Evolutionary conservation across 2,888 invertebrate genomes (phyloP), one percentile per base, ranked within the genome.

Genomic region (Parnassius glacialis): DNA sequence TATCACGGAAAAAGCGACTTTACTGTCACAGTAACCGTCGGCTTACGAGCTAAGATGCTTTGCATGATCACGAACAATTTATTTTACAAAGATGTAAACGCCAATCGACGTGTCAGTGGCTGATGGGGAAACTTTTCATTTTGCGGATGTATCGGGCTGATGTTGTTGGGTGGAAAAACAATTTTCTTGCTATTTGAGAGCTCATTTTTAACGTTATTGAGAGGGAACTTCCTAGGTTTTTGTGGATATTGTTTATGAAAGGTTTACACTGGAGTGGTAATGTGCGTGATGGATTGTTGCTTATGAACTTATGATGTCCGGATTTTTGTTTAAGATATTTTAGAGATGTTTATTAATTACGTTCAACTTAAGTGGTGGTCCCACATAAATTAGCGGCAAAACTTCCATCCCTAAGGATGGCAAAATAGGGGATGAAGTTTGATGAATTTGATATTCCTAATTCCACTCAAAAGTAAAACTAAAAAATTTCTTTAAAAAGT

Each of bases 111-210:
- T 87, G 88, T 89, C 90, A 88, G 85, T 81, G 76, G 83, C 74
- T 85, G 87, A 87, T 89, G 82, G 85, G 82, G 78, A 87, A 88
- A 88, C 88, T 90, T 90, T 90, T 88, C 85, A 89, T 90, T 89
- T 87, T 83, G 81, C 75, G 81, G 79, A 83, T 84, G 84, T 85
- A 83, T 81, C 78, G 80, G 68, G 73, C 73, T 79, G 80, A 67
- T 71, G 73, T 79, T 78, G 77, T 79, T 78, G 77, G 74, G 76
- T 72, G 78, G 82, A 76, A 82, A 87, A 88, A 87, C 87, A 89
- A 89, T 89, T 89, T 90, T 78, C 81, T 80, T 84, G 78, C 79
- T 81, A 83, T 84, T 85, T 77, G 79, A 79, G 75, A 78, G 79
- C 83, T 82, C 83, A 85, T 87, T 87, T 87, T 87, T 86, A 85